phyloP scores from a whole-genome alignment of 1,140 invertebrate genomes.

The Orchestia grillus region DNA sequence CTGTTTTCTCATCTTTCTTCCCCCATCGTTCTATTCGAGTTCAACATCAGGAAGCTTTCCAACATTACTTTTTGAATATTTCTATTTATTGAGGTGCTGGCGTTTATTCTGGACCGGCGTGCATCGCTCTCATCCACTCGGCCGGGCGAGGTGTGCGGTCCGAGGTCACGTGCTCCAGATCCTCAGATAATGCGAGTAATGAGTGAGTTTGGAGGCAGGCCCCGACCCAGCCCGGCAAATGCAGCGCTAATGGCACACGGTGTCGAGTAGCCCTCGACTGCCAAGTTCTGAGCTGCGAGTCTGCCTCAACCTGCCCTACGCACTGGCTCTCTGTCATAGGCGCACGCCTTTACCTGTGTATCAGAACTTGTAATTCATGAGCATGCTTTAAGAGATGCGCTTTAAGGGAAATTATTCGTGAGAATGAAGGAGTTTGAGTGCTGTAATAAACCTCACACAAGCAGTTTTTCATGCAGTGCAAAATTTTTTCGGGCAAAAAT shows the following conservation, averaged over 20 bases:
- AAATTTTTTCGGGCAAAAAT: not conserved
- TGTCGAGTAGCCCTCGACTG: conserved; percentile 24
- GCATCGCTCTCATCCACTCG: not conserved
- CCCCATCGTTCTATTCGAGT: not conserved
- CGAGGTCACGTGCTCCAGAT: not conserved
- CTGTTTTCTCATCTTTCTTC: not conserved
- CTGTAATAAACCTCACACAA: not conserved
- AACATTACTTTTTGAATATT: not conserved
- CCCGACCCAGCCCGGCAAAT: not conserved
- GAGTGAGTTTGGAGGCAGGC: not conserved
- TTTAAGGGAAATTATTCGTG: not conserved
- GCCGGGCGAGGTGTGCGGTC: not conserved
- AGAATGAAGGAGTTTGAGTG: not conserved
- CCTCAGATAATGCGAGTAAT: not conserved
- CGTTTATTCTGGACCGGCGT: not conserved
- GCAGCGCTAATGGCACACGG: conserved; percentile 26
- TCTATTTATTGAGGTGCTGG: not conserved
- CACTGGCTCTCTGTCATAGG: not conserved
- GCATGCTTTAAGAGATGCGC: not conserved
- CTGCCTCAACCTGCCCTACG: not conserved
- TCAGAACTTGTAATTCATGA: not conserved
- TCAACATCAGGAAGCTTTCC: not conserved
- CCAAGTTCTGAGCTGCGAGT: not conserved
- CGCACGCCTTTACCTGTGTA: not conserved
- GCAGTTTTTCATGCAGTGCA: not conserved